Percentiles rank a stretch among this genome's conserved stretches.
phyloP scores from a whole-genome alignment of 2,888 invertebrate species.

The Lasioglossum morio region DNA sequence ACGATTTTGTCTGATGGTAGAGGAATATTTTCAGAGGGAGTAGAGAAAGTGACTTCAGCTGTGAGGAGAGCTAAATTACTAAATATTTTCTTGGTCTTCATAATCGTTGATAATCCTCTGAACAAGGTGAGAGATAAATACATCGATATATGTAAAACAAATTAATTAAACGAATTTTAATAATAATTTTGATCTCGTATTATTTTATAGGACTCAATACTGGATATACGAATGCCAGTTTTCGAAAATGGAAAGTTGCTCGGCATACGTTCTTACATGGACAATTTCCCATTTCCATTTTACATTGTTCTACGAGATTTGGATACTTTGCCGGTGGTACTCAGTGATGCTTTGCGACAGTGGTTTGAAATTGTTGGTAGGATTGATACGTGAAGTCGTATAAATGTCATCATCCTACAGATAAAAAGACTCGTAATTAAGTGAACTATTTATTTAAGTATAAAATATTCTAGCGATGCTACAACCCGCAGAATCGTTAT shows the following conservation, averaged over 20 bases:
- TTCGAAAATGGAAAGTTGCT: slow-evolving; percentile 87
- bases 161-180: background rate
- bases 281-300: slow-evolving; percentile 98
- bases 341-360: slow-evolving; percentile 98
- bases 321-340: slow-evolving; percentile 93
- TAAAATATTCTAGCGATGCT: too few species aligned
- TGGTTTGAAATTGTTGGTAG: slow-evolving; percentile 98
- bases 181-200: background rate
- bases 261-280: slow-evolving; percentile 94
- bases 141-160: background rate
- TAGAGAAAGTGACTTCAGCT: slow-evolving; percentile 90
- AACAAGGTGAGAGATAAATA: slow-evolving; percentile 88
- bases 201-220: slow-evolving; percentile 91
- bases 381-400: slow-evolving; percentile 77
- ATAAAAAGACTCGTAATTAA: background rate
- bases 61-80: slow-evolving; percentile 92
- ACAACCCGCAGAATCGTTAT: too few species aligned
- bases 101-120: slow-evolving; percentile 97
- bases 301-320: slow-evolving; percentile 97
- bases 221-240: slow-evolving; percentile 93
- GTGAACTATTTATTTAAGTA: background rate
- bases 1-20: slow-evolving; percentile 98
- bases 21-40: slow-evolving; percentile 95
- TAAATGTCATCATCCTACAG: too few species aligned
- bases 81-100: slow-evolving; percentile 96